Evolutionary conservation across 2,113 vertebrate genomes (phyloP).

Genomic region (Bufo bufo): DNA sequence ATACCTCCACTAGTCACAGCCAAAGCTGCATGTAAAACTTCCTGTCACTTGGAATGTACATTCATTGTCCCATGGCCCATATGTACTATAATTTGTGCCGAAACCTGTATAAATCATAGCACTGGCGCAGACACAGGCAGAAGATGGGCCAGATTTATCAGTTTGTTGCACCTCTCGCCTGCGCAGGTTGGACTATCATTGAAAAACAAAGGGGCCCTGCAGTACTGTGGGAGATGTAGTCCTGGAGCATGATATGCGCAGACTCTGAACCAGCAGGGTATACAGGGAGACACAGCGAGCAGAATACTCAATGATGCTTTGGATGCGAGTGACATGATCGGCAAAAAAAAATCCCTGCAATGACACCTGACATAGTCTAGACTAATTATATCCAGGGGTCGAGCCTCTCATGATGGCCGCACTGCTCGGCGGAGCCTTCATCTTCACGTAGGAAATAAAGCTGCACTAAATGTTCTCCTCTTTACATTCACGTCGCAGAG

Average conservation of each 20-base stretch:
- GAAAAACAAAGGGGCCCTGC: not conserved
- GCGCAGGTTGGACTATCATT: no score
- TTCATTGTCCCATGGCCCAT: no score
- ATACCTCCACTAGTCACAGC: not conserved
- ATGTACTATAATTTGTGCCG: no score
- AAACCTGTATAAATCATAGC: no score
- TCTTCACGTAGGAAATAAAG: not conserved
- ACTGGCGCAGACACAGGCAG: no score
- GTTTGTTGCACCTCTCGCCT: no score
- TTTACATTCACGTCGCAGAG: not conserved
- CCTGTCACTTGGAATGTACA: no score
- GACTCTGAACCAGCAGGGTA: not conserved
- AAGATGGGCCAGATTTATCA: no score
- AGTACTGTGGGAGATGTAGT: not conserved
- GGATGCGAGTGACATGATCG: not conserved
- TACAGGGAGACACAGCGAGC: no score
- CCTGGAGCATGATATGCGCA: not conserved
- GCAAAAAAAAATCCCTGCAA: not conserved
- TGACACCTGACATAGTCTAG: not conserved
- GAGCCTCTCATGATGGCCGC: not conserved
- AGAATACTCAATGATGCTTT: not conserved
- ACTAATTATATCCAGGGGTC: no score
- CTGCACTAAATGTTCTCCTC: constrained; percentile 16
- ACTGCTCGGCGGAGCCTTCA: not conserved
- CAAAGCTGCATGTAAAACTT: not conserved